Conservation (phyloP, 2,113 vertebrate genomes). For the Oxygymnocypris stewartii region DNA sequence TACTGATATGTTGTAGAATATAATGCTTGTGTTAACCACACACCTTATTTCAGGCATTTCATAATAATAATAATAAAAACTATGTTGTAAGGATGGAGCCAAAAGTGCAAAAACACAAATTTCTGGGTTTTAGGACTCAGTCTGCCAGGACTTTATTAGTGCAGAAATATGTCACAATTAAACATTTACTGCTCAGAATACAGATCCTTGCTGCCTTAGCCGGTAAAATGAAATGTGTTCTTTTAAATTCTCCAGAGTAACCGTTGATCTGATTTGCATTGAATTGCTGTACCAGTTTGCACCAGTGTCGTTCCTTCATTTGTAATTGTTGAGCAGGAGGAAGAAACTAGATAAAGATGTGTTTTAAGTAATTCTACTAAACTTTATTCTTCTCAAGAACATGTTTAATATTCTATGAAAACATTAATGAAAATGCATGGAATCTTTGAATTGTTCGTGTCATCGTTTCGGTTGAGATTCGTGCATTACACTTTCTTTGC, state of each 20-base stretch:
- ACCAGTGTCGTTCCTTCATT: not conserved
- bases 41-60: not conserved
- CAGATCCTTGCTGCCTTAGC: slow-evolving; percentile 1
- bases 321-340: not conserved
- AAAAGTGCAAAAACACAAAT: not conserved
- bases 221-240: not conserved
- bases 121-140: not conserved
- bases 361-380: not conserved
- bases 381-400: not conserved
- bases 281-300: not conserved
- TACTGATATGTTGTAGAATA: too few relatives aligned
- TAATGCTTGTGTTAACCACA: too few relatives aligned
- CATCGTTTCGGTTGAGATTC: not conserved
- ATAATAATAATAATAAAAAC: not conserved
- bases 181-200: not conserved
- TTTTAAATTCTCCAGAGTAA: not conserved
- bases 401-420: not conserved
- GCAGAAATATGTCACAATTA: not conserved
- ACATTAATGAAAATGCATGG: not conserved
- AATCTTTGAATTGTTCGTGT: not conserved
- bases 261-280: not conserved
- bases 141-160: not conserved
- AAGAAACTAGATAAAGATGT: not conserved
- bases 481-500: not conserved
- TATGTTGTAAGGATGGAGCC: not conserved